Conservation (phyloP, 2,888 invertebrate species). For the Ethmia dodecea region DNA sequence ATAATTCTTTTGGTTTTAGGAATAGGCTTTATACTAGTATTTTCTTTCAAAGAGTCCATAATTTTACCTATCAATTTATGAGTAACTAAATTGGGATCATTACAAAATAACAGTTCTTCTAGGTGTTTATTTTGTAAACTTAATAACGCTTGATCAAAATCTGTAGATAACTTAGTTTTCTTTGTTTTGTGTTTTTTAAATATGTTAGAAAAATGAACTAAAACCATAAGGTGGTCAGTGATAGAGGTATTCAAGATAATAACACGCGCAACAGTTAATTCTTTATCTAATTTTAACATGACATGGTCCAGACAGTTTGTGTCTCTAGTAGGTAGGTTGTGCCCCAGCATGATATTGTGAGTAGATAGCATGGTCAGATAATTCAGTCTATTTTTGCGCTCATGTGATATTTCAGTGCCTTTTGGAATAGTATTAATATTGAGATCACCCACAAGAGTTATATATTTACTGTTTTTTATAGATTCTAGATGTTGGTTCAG, state of each 20-base stretch:
- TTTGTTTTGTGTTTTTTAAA: too few species aligned
- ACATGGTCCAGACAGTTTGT: neutral
- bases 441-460: neutral
- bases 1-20: neutral
- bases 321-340: neutral
- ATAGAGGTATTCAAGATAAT: neutral
- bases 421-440: too few species aligned
- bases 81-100: neutral
- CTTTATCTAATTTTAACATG: neutral
- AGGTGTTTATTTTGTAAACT: neutral
- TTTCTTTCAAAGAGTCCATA: neutral
- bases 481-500: neutral
- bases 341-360: neutral
- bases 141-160: neutral
- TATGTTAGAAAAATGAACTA: neutral
- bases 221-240: neutral
- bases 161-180: neutral
- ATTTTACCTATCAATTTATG: too few species aligned
- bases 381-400: neutral
- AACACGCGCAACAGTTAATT: neutral
- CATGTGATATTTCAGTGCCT: too few species aligned
- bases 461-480: neutral
- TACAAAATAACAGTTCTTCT: neutral
- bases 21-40: neutral
- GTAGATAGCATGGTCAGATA: neutral